phyloP scores from a whole-genome alignment of 1,140 invertebrate species.

The Bicyclus anynana region DNA sequence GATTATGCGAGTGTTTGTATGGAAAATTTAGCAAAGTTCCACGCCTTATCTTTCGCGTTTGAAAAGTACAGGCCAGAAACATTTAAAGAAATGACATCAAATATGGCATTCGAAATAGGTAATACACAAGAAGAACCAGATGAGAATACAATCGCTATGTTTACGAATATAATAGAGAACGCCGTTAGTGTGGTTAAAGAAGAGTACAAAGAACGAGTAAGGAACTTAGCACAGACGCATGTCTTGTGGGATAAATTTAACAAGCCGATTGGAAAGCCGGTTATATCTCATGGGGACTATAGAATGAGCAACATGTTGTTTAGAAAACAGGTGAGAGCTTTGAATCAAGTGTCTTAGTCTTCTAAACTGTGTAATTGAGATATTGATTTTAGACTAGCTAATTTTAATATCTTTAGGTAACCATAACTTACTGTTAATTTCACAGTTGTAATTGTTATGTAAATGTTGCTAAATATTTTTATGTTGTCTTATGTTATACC shows the following conservation, averaged over 20 bases:
- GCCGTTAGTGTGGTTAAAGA: conserved; percentile 14
- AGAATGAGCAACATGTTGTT: conserved; percentile 54
- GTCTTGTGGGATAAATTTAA: conserved; percentile 19
- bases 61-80: conserved; percentile 41
- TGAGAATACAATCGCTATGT: background rate
- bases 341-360: too few relatives aligned
- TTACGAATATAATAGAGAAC: background rate
- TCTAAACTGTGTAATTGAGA: too few relatives aligned
- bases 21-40: conserved; percentile 44
- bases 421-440: too few relatives aligned
- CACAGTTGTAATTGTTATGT: too few relatives aligned
- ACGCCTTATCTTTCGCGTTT: conserved; percentile 51
- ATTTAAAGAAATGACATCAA: conserved; percentile 24
- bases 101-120: background rate
- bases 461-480: too few relatives aligned
- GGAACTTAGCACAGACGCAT: conserved; percentile 14
- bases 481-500: too few relatives aligned
- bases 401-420: too few relatives aligned
- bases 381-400: too few relatives aligned
- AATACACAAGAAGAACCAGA: background rate
- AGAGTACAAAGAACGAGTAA: conserved; percentile 26
- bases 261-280: conserved; percentile 24
- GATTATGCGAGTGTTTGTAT: conserved; percentile 33
- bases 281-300: conserved; percentile 51
- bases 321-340: conserved; percentile 24